Percentiles rank a stretch among this genome's conserved stretches.
Evolutionary conservation across 2,797 vertebrate genomes (phyloP).

Genomic region (Amphiprion clarkii): DNA sequence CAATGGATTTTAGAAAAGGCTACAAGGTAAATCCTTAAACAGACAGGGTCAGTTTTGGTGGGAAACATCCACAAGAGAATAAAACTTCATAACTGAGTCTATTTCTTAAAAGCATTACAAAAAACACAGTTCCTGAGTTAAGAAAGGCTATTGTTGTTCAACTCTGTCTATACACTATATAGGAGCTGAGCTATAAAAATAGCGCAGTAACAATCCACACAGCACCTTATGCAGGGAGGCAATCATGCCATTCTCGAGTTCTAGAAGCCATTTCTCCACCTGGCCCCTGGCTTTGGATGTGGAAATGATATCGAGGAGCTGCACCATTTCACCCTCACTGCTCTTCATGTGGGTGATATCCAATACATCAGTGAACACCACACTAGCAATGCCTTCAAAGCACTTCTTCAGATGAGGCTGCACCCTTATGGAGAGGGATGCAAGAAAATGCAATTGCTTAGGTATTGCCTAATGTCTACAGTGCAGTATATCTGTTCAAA

Average conservation of each 20-base stretch:
- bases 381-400: slow-evolving; percentile 94
- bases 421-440: slow-evolving; percentile 81
- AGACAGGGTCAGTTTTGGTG: neutral
- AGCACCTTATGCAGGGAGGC: slow-evolving; percentile 90
- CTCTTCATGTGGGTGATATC: slow-evolving; percentile 95
- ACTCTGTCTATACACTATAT: neutral
- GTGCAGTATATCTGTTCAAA: neutral
- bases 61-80: neutral
- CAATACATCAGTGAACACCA: slow-evolving; percentile 90
- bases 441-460: neutral
- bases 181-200: neutral
- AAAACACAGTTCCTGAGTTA: neutral
- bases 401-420: slow-evolving; percentile 97
- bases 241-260: slow-evolving; percentile 89
- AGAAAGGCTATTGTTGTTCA: neutral
- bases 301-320: slow-evolving; percentile 88
- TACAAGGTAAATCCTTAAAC: neutral
- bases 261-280: slow-evolving; percentile 93
- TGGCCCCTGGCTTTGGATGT: slow-evolving; percentile 91
- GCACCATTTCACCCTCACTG: slow-evolving; percentile 90
- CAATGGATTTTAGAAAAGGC: slow-evolving; percentile 1
- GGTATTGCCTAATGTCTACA: neutral
- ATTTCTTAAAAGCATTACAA: neutral
- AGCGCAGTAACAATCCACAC: neutral
- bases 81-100: neutral